These are phyloP conservation scores for Tetranychus cinnabarinus DNA, from an alignment of 1,140 invertebrate genomes.

Conservation along the genomic window DNA sequence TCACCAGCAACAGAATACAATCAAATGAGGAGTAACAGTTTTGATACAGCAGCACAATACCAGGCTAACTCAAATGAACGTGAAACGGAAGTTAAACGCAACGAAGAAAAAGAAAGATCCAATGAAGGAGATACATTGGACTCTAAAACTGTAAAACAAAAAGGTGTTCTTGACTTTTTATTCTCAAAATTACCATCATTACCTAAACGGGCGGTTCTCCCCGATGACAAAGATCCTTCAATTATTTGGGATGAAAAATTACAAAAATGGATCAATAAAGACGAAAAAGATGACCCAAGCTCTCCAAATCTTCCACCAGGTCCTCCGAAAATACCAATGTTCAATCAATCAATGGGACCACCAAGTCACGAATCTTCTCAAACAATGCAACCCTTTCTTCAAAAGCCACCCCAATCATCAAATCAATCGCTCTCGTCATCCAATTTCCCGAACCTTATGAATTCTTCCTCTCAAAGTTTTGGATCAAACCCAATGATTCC, in stretches of 20 bases:
- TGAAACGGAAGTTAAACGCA: background rate
- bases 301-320: background rate
- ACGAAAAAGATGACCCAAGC: background rate
- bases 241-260: slow-evolving; percentile 2
- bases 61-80: background rate
- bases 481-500: no score
- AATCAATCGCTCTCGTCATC: no score
- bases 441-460: no score
- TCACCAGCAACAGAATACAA: background rate
- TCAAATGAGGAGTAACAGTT: background rate
- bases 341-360: background rate
- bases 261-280: slow-evolving; percentile 7
- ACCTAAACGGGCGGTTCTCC: slow-evolving; percentile 3
- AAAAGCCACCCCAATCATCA: no score
- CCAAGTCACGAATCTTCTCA: no score
- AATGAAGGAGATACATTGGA: background rate
- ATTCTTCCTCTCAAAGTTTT: no score
- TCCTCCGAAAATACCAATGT: slow-evolving; percentile 6
- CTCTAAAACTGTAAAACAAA: background rate
- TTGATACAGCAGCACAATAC: background rate
- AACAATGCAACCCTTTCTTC: no score
- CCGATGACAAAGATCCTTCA: slow-evolving; percentile 5
- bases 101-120: background rate
- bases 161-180: background rate
- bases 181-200: background rate